A percentile compares a stretch with the other conserved stretches of the same genome.
These are phyloP conservation scores for Aquatica leii DNA, from an alignment of 2,888 invertebrate species.

Conservation along the genomic window DNA sequence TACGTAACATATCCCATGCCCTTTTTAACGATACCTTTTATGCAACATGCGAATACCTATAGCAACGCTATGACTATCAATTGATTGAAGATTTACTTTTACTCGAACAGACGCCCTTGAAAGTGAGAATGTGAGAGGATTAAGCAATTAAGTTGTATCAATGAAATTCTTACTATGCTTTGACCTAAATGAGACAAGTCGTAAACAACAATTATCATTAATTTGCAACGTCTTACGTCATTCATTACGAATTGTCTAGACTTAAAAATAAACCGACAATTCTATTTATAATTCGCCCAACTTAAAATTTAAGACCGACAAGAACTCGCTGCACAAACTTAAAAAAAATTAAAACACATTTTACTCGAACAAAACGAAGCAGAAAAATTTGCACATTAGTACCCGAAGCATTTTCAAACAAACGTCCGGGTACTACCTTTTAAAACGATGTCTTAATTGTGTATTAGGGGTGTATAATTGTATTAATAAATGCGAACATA, in stretches of 20 bases:
- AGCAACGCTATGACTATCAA: slow-evolving; percentile 14
- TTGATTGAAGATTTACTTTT: slow-evolving; percentile 5
- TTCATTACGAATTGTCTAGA: background rate
- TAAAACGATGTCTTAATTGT: too few species aligned
- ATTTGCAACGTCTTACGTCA: background rate
- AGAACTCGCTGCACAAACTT: too few species aligned
- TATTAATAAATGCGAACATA: too few species aligned
- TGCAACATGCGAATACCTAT: too few species aligned
- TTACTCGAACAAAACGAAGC: too few species aligned
- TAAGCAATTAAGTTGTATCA: background rate
- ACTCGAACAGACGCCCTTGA: too few species aligned
- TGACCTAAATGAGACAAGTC: background rate
- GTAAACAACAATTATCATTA: background rate
- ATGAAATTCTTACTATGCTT: slow-evolving; percentile 7
- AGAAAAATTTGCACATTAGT: too few species aligned
- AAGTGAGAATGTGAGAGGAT: too few species aligned
- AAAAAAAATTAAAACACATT: too few species aligned
- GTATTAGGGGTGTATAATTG: too few species aligned
- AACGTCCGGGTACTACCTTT: too few species aligned
- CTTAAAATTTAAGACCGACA: background rate
- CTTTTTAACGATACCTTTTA: slow-evolving; percentile 9
- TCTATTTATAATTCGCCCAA: background rate
- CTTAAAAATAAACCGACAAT: background rate
- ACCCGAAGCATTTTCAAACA: too few species aligned
- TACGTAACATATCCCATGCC: slow-evolving; percentile 20